Conservation (phyloP, 2,888 invertebrate species). For the Ophonus ardosiacus region DNA sequence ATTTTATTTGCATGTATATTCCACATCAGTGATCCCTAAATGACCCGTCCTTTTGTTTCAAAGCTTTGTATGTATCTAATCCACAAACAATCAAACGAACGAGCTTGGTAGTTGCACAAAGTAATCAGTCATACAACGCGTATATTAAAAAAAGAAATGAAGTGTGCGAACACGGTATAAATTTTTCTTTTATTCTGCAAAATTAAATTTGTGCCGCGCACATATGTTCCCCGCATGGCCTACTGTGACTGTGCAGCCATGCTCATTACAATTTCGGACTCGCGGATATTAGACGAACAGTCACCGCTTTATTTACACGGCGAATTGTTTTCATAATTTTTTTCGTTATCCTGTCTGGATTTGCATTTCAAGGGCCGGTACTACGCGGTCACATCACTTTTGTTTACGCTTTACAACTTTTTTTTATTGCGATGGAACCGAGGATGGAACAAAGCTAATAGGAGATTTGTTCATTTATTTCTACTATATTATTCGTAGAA, state of each 20-base stretch:
- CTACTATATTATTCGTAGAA: not conserved
- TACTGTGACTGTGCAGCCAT: slow-evolving; percentile 12
- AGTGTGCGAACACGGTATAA: slow-evolving; percentile 21
- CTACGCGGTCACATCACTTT: slow-evolving; percentile 22
- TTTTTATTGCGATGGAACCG: not conserved
- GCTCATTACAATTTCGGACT: slow-evolving; percentile 17
- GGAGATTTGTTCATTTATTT: not conserved
- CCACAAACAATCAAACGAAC: slow-evolving; percentile 22
- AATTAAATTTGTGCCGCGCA: slow-evolving; percentile 25
- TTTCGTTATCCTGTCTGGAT: slow-evolving; percentile 11
- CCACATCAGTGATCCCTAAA: not conserved
- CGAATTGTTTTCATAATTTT: slow-evolving; percentile 43
- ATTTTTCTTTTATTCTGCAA: slow-evolving; percentile 46
- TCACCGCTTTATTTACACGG: slow-evolving; percentile 20
- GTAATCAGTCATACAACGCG: slow-evolving; percentile 44
- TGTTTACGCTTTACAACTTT: slow-evolving; percentile 1
- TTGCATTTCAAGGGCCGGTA: slow-evolving; percentile 30
- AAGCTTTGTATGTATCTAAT: not conserved
- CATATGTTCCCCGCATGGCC: slow-evolving; percentile 25
- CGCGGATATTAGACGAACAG: slow-evolving; percentile 12
- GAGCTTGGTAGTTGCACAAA: slow-evolving; percentile 6
- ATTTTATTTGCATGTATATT: slow-evolving; percentile 3
- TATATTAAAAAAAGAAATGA: slow-evolving; percentile 49
- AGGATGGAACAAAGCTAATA: not conserved
- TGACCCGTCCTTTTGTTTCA: not conserved